Evolutionary conservation across 23 tunicate genomes (phyloP), one percentile per base, ranked within the genome.

Genomic region (Ascidia mentula): DNA sequence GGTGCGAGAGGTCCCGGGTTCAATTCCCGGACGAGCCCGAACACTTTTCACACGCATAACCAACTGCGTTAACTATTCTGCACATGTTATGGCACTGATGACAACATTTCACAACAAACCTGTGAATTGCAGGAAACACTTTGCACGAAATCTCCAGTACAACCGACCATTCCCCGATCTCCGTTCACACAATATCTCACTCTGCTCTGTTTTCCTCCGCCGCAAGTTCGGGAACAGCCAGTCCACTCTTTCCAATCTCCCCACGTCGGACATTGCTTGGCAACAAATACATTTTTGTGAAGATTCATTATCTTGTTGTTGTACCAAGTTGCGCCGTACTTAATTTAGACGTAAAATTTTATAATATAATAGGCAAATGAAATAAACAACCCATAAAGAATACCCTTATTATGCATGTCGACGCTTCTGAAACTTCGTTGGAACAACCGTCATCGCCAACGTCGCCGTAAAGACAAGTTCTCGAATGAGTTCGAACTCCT

Each of bases 231-330:
- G 8, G 71, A 53, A 53, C 98, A 94, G 8, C 46, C 77, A 0
- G 87, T 35, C 98, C 98, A 94, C 31, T 45, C 46, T 24, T 79
- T 70, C 94, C 94, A 94, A 18, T 84, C 80, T 6, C 70, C 38
- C 95, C 95, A 94, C 32, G 18, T 34, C 1, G 94, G 77, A 70
- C 98, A 94, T 0, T 69, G 34, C 90, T 87, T 77, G 3, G 78
- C 42, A 6, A 82, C 32, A 13, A 20, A 69, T 17, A 18, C 18
- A n/a, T n/a, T n/a, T n/a, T n/a, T n/a, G n/a, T n/a, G n/a, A n/a
- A n/a, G n/a, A n/a, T n/a, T n/a, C n/a, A n/a, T n/a, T n/a, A n/a
- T n/a, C n/a, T n/a, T n/a, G n/a, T n/a, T n/a, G n/a, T n/a, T n/a
- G n/a, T n/a, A n/a, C n/a, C n/a, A n/a, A n/a, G n/a, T n/a, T n/a